A percentile compares a stretch with the other conserved stretches of the same genome.
These are phyloP conservation scores for Catajapyx aquilonaris DNA, from an alignment of 1,140 invertebrate genomes.

Conservation along the genomic window DNA sequence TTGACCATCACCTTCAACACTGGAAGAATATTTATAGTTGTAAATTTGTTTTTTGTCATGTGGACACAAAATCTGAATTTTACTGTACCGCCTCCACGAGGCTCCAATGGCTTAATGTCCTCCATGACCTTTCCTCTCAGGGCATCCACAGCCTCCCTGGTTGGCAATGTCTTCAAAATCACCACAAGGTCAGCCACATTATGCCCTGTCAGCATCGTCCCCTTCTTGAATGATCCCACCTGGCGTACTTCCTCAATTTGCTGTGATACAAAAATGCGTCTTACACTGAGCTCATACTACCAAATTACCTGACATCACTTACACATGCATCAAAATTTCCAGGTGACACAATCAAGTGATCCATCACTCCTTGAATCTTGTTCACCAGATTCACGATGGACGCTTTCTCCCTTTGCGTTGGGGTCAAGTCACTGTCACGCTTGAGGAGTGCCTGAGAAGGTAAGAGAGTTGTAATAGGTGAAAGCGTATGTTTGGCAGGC, in stretches of 20 bases:
- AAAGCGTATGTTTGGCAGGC: background rate
- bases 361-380: constrained; percentile 31
- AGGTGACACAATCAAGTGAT: constrained; percentile 31
- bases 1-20: constrained; percentile 38
- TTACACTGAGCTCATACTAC: no score
- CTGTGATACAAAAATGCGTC: no score
- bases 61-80: no score
- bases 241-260: constrained; percentile 36
- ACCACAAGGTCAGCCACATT: constrained; percentile 40
- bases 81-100: no score
- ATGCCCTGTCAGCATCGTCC: constrained; percentile 34
- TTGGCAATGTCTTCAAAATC: constrained; percentile 39
- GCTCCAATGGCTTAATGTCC: no score
- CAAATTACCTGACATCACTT: no score
- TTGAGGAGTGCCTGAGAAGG: constrained; percentile 27
- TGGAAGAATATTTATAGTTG: no score
- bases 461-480: background rate
- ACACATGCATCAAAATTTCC: constrained; percentile 35
- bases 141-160: constrained; percentile 31
- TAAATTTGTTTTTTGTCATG: no score
- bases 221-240: no score
- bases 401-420: constrained; percentile 28
- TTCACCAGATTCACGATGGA: constrained; percentile 31
- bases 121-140: constrained; percentile 33
- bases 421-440: constrained; percentile 30